Evolutionary conservation across 53 echinoderm and acorn worm species (phyloP).

Genomic region (Henricia sp.): DNA sequence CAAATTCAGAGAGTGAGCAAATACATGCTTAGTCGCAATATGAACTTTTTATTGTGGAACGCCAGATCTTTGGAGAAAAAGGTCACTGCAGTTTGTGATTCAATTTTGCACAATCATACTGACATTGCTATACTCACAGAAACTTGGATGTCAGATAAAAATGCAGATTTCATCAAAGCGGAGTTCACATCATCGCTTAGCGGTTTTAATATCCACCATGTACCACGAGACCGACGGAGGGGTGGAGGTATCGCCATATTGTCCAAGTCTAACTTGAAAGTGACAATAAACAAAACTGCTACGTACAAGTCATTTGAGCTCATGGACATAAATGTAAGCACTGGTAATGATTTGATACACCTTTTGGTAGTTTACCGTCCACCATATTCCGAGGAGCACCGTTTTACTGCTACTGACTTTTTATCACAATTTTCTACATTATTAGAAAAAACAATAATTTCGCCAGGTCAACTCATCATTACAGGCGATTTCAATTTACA

Average conservation of each 20-base stretch:
- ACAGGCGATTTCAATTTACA: conserved; percentile 64
- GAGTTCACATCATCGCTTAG: background rate
- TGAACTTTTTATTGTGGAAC: background rate
- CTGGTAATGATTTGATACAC: background rate
- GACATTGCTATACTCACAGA: background rate
- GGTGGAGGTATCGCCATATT: background rate
- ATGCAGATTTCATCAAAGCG: background rate
- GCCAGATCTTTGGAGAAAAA: background rate
- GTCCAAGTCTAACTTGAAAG: background rate
- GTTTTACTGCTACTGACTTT: background rate
- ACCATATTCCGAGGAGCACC: background rate
- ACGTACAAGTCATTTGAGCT: background rate
- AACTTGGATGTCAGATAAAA: background rate
- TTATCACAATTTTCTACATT: background rate
- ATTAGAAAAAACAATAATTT: background rate
- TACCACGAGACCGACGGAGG: background rate
- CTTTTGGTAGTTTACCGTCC: background rate
- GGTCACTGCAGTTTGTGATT: no score
- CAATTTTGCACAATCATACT: no score
- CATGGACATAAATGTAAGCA: background rate
- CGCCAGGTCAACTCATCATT: conserved; percentile 25
- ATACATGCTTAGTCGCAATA: background rate
- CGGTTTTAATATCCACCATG: background rate
- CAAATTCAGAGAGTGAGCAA: no score
- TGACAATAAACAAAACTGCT: background rate